Evolutionary conservation across 2,888 invertebrate genomes (phyloP), one percentile per base, ranked within the genome.

Genomic region (Pilophorus perplexus): DNA sequence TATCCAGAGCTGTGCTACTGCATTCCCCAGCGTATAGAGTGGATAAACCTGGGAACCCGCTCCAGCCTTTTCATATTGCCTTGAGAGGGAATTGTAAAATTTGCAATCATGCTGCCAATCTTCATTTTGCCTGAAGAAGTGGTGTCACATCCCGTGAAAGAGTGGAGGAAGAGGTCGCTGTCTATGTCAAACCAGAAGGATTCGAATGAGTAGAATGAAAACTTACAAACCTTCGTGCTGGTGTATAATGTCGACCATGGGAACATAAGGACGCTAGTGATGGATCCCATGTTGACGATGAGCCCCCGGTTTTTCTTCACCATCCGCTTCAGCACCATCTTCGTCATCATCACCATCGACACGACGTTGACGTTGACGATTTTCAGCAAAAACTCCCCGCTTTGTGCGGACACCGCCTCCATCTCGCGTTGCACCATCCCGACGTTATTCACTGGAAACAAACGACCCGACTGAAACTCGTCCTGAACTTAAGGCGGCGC

Each of bases 391-490:
- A 46, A 20, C 2, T 50, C 50, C 25, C 20, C 23, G 22, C 14
- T 37, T 18, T 27, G n/a, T 2, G 46, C 33, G 20, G 20, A 14
- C 12, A 62, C n/a, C 10, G 27, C n/a, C 33, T 48, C 6, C 18
- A 48, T 8, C 10, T 33, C 22, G 10, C 22, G 12, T 27, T 27
- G 33, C 8, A 48, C n/a, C 18, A 62, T 62, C 4, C 62, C 62
- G 4, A 62, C 62, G 18, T 62, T 62, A 48, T 62, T 62, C 10
- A 48, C 62, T 62, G 46, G 14, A 48, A 48, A 62, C 12, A 62
- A 62, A 16, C 25, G 18, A 33, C 6, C 33, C n/a, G 14, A 14
- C 14, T 25, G 10, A 23, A 10, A 23, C 8, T 18, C 10, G 8
- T 50, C 25, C 6, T 18, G 8, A 50, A 18, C 18, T 44, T 16